Evolutionary conservation across 2,113 vertebrate genomes (phyloP), one percentile per base, ranked within the genome.

Genomic region (Rattus rattus): DNA sequence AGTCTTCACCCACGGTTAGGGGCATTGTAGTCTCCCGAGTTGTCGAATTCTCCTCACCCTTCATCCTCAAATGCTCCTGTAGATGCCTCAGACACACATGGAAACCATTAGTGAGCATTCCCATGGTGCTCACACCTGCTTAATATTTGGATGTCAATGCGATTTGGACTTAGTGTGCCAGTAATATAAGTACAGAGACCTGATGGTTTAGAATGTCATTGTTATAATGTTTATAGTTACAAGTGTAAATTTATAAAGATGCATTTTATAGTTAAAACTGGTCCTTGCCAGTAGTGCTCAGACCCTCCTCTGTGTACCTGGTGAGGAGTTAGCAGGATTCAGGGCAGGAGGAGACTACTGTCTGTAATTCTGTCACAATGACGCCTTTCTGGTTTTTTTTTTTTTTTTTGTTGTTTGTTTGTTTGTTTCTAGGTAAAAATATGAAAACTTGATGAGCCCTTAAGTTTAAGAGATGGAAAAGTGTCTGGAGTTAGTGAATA

Each of bases 341-440:
- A 0, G 67, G 72, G 54, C 17, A 49, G 43, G 20, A 91, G 39
- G 12, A 5, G 5, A 24, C 33, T 76, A 39, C 14, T 43, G 0
- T n/a, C 24, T 70, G n/a, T 16, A 75, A 0, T 30, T 1, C 6
- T 26, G n/a, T 69, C 22, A 4, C 14, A 0, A 0, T 20, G 17
- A 11, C 39, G 70, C 84, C 24, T 67, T 20, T 75, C 73, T 94
- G 24, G 36, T 52, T 43, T 33, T 88, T 63, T 76, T 2, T n/a
- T 56, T 43, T 30, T 59, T 11, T 47, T 30, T 39, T 30, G 77
- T 65, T 73, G 43, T 43, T 43, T 43, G 43, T 43, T 36, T 30
- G 49, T 73, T 36, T 16, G 28, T 36, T 77, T 72, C 17, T 91
- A 12, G 39, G 49, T 54, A 19, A 39, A 88, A 92, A 14, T 77